These are phyloP conservation scores for Pasiphila rectangulata DNA, from an alignment of 2,888 invertebrate genomes.

Conservation along the genomic window DNA sequence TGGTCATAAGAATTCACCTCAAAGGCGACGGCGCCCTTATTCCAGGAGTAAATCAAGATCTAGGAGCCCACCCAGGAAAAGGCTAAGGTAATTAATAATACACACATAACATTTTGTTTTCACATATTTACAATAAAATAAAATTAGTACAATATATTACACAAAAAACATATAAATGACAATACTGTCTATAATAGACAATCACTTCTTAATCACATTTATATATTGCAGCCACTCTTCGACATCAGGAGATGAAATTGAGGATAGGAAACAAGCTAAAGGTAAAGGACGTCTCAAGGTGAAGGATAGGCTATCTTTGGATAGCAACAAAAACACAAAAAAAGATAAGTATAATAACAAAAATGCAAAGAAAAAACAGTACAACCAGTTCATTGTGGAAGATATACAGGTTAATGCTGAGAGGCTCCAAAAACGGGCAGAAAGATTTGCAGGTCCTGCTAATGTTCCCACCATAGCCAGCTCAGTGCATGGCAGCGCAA, in stretches of 20 bases:
- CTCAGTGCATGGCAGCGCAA: slow-evolving; percentile 56
- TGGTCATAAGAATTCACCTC: slow-evolving; percentile 58
- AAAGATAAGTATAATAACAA: slow-evolving; percentile 72
- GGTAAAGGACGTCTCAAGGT: slow-evolving; percentile 75
- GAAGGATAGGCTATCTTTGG: slow-evolving; percentile 79
- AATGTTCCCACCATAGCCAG: slow-evolving; percentile 75
- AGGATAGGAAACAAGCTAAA: slow-evolving; percentile 70
- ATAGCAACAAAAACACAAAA: slow-evolving; percentile 53
- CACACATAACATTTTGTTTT: slow-evolving; percentile 8
- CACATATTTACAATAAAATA: slow-evolving; percentile 1
- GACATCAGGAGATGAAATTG: slow-evolving; percentile 77
- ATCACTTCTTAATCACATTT: slow-evolving; percentile 16
- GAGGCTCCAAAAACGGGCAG: slow-evolving; percentile 92
- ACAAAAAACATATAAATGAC: too few relatives aligned
- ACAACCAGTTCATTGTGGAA: slow-evolving; percentile 84
- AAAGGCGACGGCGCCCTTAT: slow-evolving; percentile 56
- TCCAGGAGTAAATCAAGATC: slow-evolving; percentile 69
- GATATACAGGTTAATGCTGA: slow-evolving; percentile 88
- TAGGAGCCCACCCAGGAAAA: slow-evolving; percentile 75
- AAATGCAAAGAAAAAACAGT: slow-evolving; percentile 80
- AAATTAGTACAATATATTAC: too few relatives aligned
- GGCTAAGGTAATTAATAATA: slow-evolving; percentile 72
- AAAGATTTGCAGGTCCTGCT: slow-evolving; percentile 85
- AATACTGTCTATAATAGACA: too few relatives aligned
- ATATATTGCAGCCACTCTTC: slow-evolving; percentile 72